Base-by-base conservation (phyloP, 2,888 invertebrate genomes). In the Coenonympha glycerion region DNA sequence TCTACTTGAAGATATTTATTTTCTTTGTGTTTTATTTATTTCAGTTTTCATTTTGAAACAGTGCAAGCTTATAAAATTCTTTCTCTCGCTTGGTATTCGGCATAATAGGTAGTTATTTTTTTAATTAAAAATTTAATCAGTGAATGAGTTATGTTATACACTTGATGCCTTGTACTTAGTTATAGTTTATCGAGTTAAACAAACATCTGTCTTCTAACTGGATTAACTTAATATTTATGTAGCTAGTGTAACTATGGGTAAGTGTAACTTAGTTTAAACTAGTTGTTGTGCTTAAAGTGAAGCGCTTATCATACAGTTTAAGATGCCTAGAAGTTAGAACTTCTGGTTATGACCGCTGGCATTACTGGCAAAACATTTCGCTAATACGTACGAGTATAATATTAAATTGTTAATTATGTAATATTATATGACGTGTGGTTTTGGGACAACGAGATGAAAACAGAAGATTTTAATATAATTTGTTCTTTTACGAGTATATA, bases 221-320 rank as follows among this genome's bases (percentile, higher is more conserved):
- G 11, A 42, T 42, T 31, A 42, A 31, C 42, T 42, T 31, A 42
- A 31, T 39, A 30, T 42, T 42, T 42, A 42, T 42, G 42, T 31
- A 21, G 42, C 21, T 13, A 28, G 39, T n/a, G n/a, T n/a, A n/a
- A n/a, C n/a, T n/a, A n/a, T n/a, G n/a, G n/a, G n/a, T n/a, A n/a
- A n/a, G n/a, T n/a, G n/a, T 15, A 24, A 39, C 39, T 31, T 19
- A 21, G 21, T 31, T 18, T 9, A 42, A 42, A 42, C 42, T 42
- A 21, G 21, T 31, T 42, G 30, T 21, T 11, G 19, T 8, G 31
- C 42, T 42, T 30, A 42, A 42, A 42, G 42, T 9, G 42, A 42
- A 21, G 21, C 31, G 42, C 42, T 13, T 42, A 31, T 42, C 42
- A 42, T 31, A 28, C 28, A 11, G 30, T 42, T 42, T 13, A 31